Percentiles rank a stretch among this genome's conserved stretches.
These are phyloP conservation scores for Rhagophthalmus giganteus DNA, from an alignment of 2,888 invertebrate species.

Conservation along the genomic window DNA sequence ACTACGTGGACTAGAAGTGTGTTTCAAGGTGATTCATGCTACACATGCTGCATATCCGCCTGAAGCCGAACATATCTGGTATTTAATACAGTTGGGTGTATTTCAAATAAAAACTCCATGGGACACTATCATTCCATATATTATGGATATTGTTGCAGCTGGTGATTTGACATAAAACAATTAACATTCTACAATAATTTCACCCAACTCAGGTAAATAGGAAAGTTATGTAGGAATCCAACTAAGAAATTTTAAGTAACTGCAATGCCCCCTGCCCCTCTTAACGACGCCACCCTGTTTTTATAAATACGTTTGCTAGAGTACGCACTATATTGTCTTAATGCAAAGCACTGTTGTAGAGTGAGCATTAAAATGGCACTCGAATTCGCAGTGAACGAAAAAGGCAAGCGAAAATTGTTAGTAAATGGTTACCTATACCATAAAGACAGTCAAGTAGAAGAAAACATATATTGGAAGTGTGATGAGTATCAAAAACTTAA, in stretches of 20 bases:
- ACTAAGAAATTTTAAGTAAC: too few species aligned
- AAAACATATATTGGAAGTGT: slow-evolving; percentile 8
- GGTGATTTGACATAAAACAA: too few species aligned
- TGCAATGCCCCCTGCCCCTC: too few species aligned
- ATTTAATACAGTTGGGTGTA: not conserved
- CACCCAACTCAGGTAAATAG: too few species aligned
- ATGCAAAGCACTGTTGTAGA: too few species aligned
- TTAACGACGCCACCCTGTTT: too few species aligned
- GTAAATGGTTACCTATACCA: slow-evolving; percentile 1
- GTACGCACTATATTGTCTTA: too few species aligned
- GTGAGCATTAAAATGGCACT: too few species aligned
- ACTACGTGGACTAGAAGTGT: not conserved
- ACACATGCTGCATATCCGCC: not conserved
- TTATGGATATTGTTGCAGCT: slow-evolving; percentile 1
- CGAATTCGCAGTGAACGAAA: slow-evolving; percentile 2
- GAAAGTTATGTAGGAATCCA: too few species aligned
- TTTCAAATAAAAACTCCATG: slow-evolving; percentile 1
- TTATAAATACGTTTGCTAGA: too few species aligned
- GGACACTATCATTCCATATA: slow-evolving; percentile 3
- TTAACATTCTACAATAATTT: too few species aligned
- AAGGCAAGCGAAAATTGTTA: slow-evolving; percentile 2
- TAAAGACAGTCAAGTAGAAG: slow-evolving; percentile 5
- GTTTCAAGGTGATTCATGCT: slow-evolving; percentile 1
- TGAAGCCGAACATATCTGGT: not conserved
- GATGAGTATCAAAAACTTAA: slow-evolving; percentile 2